Evolutionary conservation across 1,140 invertebrate genomes (phyloP).

Genomic region (Drosophila nigrodunni): DNA sequence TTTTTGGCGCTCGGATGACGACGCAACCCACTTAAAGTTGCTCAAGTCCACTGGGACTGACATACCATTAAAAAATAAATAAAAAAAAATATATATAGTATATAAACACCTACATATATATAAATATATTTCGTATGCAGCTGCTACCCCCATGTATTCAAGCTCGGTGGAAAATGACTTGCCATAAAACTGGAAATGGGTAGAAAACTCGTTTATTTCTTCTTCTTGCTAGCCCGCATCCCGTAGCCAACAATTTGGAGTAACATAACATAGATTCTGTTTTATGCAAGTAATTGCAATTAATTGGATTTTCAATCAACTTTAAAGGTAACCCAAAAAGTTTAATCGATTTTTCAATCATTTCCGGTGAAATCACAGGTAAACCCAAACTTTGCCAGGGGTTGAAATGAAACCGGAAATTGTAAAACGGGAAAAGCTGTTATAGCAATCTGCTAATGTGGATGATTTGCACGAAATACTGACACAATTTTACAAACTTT

Average conservation of each 20-base stretch:
- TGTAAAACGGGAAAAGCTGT: background rate
- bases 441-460: background rate
- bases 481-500: no score
- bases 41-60: conserved; percentile 61
- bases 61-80: conserved; percentile 70
- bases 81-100: conserved; percentile 7
- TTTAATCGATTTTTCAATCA: conserved; percentile 20
- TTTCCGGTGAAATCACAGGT: background rate
- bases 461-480: no score
- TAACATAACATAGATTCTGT: conserved; percentile 49
- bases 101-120: background rate
- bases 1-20: background rate
- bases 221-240: conserved; percentile 36
- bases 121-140: conserved; percentile 27
- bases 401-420: background rate
- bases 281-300: conserved; percentile 73
- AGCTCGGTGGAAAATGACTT: conserved; percentile 60
- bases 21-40: conserved; percentile 77
- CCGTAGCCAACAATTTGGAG: conserved; percentile 9
- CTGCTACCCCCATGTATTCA: conserved; percentile 77
- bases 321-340: background rate
- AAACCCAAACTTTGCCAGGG: background rate
- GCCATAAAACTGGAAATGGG: conserved; percentile 70
- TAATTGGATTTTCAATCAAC: conserved; percentile 71
- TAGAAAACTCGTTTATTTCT: conserved; percentile 58